phyloP scores from a whole-genome alignment of 2,888 invertebrate genomes.

The Arctia plantaginis region DNA sequence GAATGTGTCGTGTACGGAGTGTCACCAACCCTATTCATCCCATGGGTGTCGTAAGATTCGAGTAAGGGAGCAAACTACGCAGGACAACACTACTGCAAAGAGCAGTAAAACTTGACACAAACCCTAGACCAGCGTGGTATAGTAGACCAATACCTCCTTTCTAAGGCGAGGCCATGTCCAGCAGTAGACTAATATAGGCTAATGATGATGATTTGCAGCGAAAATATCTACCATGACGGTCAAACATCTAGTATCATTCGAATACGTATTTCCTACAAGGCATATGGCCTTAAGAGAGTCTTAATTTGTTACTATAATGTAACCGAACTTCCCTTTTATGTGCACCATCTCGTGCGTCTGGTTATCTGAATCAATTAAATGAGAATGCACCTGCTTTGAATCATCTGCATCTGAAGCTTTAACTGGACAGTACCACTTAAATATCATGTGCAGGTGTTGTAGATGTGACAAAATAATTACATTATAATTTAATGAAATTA shows the following conservation, averaged over 20 bases:
- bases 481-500: not conserved
- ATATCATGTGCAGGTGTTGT: not conserved
- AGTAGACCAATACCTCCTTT: no score
- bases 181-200: no score
- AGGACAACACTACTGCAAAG: no score
- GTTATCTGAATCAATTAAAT: constrained; percentile 46
- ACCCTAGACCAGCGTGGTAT: no score
- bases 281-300: constrained; percentile 8
- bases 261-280: not conserved
- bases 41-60: no score
- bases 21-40: no score
- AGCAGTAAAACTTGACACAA: no score
- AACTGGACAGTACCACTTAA: not conserved
- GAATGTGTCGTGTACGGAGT: no score
- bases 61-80: no score
- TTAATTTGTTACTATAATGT: constrained; percentile 16
- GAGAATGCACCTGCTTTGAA: constrained; percentile 34
- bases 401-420: not conserved
- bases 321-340: constrained; percentile 50
- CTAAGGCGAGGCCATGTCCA: no score
- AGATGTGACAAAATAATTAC: not conserved
- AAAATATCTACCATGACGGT: not conserved
- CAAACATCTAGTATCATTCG: not conserved
- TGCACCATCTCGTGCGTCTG: constrained; percentile 31
- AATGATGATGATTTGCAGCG: no score